Conservation (phyloP, 2,797 vertebrate species). For the Thaleichthys pacificus region DNA sequence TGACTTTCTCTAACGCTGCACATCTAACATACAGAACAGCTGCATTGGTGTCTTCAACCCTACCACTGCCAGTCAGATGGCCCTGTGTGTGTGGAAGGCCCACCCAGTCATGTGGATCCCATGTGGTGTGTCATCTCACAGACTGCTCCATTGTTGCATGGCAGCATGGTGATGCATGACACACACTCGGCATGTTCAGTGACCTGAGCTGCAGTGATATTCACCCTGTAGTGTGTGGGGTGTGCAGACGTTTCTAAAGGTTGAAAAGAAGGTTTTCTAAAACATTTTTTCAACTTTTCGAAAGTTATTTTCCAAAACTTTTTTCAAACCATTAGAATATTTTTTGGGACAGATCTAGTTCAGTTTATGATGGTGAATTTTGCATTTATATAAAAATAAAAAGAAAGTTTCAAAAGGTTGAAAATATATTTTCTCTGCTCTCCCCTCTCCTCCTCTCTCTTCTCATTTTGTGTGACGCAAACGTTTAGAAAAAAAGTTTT, state of each 20-base stretch:
- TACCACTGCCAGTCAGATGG: slow-evolving; percentile 11
- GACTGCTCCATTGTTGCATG: not conserved
- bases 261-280: too few species aligned
- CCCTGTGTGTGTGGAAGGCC: slow-evolving; percentile 4
- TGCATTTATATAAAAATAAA: too few species aligned
- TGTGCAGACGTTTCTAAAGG: not conserved
- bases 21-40: not conserved
- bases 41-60: slow-evolving; percentile 32
- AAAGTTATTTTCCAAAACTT: too few species aligned
- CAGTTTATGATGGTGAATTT: too few species aligned
- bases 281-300: too few species aligned
- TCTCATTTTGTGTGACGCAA: too few species aligned
- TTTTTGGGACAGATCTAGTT: too few species aligned
- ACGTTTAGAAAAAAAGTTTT: too few species aligned
- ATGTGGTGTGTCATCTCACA: not conserved
- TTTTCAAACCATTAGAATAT: too few species aligned
- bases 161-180: slow-evolving; percentile 2
- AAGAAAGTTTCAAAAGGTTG: too few species aligned
- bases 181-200: slow-evolving; percentile 41
- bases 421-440: too few species aligned
- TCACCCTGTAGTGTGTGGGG: slow-evolving; percentile 30
- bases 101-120: not conserved
- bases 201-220: slow-evolving; percentile 38
- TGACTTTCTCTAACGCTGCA: slow-evolving; percentile 27
- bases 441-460: too few species aligned